Conservation (phyloP, 2,797 vertebrate genomes). For the Iguana delicatissima region DNA sequence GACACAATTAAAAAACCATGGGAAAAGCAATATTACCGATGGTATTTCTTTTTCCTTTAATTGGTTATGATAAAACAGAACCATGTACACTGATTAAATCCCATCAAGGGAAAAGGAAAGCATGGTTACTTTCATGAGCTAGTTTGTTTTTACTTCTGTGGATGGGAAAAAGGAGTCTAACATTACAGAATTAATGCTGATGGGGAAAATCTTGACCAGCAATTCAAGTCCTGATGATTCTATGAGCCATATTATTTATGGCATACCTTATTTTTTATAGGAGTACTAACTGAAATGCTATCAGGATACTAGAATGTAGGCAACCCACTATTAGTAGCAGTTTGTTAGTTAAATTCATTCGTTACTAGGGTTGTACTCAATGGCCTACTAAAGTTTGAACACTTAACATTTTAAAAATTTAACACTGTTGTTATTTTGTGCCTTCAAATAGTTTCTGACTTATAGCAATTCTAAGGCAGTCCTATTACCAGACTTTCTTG, state of each 20-base stretch:
- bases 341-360: not conserved
- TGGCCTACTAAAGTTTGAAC: not conserved
- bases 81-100: not conserved
- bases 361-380: not conserved
- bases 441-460: too few species aligned
- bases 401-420: not conserved
- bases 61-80: conserved; percentile 7
- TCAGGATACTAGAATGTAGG: not conserved
- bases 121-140: not conserved
- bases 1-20: conserved; percentile 39
- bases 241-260: not conserved
- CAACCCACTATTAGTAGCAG: not conserved
- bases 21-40: conserved; percentile 33
- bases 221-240: not conserved
- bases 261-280: not conserved
- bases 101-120: conserved; percentile 9
- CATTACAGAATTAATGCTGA: not conserved
- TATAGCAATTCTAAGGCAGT: too few species aligned
- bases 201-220: not conserved
- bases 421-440: too few species aligned
- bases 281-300: not conserved
- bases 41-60: conserved; percentile 8
- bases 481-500: too few species aligned
- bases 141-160: not conserved
- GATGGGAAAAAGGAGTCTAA: not conserved